A percentile compares a stretch with the other conserved stretches of the same genome.
Evolutionary conservation across 2,797 vertebrate genomes (phyloP).

Genomic region (Pangasius krempfi): DNA sequence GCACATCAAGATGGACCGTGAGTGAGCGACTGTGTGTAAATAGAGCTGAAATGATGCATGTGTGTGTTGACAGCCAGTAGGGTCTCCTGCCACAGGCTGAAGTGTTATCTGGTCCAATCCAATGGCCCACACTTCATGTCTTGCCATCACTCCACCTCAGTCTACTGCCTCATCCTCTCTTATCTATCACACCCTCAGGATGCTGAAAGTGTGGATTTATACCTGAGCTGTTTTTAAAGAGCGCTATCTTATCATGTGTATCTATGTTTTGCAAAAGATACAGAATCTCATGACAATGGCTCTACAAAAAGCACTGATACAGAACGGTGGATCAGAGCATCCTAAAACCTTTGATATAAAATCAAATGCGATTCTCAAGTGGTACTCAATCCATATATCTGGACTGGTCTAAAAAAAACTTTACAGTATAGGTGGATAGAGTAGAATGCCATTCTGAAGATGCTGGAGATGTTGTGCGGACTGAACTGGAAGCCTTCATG

Average conservation of each 20-base stretch:
- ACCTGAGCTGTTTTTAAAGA: constrained; percentile 50
- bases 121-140: constrained; percentile 49
- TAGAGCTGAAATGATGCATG: constrained; percentile 27
- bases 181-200: constrained; percentile 60
- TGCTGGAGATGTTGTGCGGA: background rate
- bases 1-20: background rate
- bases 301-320: constrained; percentile 19
- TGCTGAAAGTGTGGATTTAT: constrained; percentile 58
- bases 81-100: constrained; percentile 30
- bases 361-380: background rate
- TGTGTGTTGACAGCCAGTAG: constrained; percentile 20
- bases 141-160: constrained; percentile 41
- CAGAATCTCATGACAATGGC: constrained; percentile 30
- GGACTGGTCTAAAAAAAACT: background rate
- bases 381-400: background rate
- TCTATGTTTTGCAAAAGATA: constrained; percentile 46
- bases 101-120: constrained; percentile 53
- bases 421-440: background rate
- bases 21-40: constrained; percentile 7
- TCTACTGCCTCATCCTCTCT: constrained; percentile 52
- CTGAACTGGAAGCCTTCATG: constrained; percentile 35
- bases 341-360: constrained; percentile 20
- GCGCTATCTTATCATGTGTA: constrained; percentile 53
- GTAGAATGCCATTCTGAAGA: background rate
- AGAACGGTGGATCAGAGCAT: background rate